Conservation (phyloP, 2,888 invertebrate species). For the Epistrophella euchroma region DNA sequence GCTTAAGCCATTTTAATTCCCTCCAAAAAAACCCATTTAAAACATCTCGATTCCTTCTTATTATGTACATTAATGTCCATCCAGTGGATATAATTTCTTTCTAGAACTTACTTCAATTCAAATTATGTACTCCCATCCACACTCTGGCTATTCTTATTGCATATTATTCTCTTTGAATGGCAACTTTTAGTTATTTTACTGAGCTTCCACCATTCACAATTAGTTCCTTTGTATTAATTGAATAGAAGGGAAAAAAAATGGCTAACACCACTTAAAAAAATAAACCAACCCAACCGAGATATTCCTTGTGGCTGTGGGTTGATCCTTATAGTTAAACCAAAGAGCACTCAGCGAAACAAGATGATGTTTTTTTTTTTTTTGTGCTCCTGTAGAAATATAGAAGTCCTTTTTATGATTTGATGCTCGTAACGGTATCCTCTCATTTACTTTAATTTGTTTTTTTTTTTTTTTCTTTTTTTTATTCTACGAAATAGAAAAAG, state of each 20-base stretch:
- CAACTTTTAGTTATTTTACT: conserved; percentile 37
- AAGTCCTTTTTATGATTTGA: conserved; percentile 62
- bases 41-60: conserved; percentile 19
- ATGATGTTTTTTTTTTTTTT: conserved; percentile 30
- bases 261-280: conserved; percentile 39
- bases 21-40: conserved; percentile 20
- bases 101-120: conserved; percentile 29
- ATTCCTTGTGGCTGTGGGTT: conserved; percentile 24
- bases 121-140: conserved; percentile 9
- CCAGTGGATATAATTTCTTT: background rate
- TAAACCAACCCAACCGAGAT: conserved; percentile 42
- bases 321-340: conserved; percentile 19
- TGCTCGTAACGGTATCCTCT: conserved; percentile 53
- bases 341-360: conserved; percentile 49
- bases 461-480: conserved; percentile 76
- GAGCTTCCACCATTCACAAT: conserved; percentile 42
- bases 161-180: conserved; percentile 35
- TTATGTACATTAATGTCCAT: conserved; percentile 24
- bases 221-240: conserved; percentile 49
- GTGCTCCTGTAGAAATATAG: background rate
- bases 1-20: background rate
- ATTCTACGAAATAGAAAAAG: conserved; percentile 88
- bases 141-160: conserved; percentile 4
- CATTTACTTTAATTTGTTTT: conserved; percentile 69
- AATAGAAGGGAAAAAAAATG: conserved; percentile 25